These are phyloP conservation scores for Drosophila asahinai DNA, from an alignment of 1,140 invertebrate genomes.

Conservation along the genomic window DNA sequence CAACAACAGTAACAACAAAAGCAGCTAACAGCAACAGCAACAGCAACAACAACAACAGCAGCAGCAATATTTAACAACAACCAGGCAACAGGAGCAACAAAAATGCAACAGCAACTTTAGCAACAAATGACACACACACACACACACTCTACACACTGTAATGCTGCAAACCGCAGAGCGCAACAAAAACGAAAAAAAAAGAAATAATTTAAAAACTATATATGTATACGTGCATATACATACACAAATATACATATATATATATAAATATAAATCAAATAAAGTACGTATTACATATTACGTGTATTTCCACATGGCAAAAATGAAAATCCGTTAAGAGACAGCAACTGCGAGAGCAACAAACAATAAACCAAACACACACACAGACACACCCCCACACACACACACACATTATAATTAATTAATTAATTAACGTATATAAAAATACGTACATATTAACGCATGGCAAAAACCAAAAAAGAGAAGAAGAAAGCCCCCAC, in stretches of 20 bases:
- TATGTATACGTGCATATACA: conserved; percentile 35
- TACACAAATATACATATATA: conserved; percentile 32
- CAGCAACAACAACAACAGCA: conserved; percentile 81
- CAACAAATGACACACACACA: conserved; percentile 45
- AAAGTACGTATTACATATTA: conserved; percentile 47
- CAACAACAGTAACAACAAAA: conserved; percentile 50
- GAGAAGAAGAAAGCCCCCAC: conserved; percentile 7
- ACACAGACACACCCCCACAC: conserved; percentile 4
- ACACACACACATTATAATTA: conserved; percentile 61
- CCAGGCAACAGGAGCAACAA: conserved; percentile 51
- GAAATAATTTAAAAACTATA: conserved; percentile 59
- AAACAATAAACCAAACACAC: conserved; percentile 67
- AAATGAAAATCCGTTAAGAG: conserved; percentile 63
- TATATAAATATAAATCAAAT: conserved; percentile 51
- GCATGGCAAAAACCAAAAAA: conserved; percentile 23
- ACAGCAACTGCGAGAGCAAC: conserved; percentile 55
- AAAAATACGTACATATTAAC: conserved; percentile 41
- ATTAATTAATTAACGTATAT: conserved; percentile 76
- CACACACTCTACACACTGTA: conserved; percentile 36
- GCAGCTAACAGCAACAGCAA: conserved; percentile 33
- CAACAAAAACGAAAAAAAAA: conserved; percentile 42
- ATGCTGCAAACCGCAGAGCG: conserved; percentile 67
- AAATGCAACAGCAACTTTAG: conserved; percentile 53
- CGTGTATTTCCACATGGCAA: conserved; percentile 47
- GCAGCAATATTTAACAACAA: conserved; percentile 34